Evolutionary conservation across 2,888 invertebrate species (phyloP).

Genomic region (Andrena dorsata): DNA sequence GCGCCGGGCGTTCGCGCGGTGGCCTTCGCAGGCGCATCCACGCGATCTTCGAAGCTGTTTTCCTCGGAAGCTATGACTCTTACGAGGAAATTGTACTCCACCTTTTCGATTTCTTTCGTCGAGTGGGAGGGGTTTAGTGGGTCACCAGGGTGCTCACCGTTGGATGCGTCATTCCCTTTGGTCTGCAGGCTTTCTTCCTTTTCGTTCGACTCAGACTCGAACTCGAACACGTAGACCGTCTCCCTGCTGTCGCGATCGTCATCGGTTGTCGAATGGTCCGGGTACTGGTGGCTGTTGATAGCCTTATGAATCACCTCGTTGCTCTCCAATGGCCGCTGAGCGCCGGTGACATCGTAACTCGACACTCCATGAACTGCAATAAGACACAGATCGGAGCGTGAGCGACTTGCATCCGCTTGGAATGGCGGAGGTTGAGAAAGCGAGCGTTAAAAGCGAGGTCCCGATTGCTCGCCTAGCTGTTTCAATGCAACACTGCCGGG

Average conservation of each 20-base stretch:
- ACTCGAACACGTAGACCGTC: conserved; percentile 78
- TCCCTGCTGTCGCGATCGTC: conserved; percentile 63
- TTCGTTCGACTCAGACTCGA: conserved; percentile 77
- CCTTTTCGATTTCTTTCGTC: no score
- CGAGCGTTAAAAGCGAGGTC: conserved; percentile 11
- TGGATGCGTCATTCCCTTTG: conserved; percentile 72
- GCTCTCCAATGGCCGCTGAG: conserved; percentile 66
- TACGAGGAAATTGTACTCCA: no score
- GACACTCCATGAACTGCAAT: conserved; percentile 70
- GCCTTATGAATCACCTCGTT: conserved; percentile 69
- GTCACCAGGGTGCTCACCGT: conserved; percentile 63
- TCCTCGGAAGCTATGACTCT: no score
- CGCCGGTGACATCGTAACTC: conserved; percentile 70
- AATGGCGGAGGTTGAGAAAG: conserved; percentile 13
- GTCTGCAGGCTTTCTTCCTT: conserved; percentile 73
- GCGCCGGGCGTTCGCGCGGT: no score
- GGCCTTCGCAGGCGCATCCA: no score
- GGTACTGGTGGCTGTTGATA: conserved; percentile 65
- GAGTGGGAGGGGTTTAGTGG: neutral
- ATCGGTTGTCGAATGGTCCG: conserved; percentile 62
- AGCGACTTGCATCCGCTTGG: neutral
- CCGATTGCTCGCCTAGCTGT: neutral
- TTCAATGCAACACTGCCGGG: neutral
- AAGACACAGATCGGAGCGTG: conserved; percentile 10
- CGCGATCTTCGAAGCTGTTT: no score